Evolutionary conservation across 2,888 invertebrate species (phyloP).

Genomic region (Zeuzera pyrina): DNA sequence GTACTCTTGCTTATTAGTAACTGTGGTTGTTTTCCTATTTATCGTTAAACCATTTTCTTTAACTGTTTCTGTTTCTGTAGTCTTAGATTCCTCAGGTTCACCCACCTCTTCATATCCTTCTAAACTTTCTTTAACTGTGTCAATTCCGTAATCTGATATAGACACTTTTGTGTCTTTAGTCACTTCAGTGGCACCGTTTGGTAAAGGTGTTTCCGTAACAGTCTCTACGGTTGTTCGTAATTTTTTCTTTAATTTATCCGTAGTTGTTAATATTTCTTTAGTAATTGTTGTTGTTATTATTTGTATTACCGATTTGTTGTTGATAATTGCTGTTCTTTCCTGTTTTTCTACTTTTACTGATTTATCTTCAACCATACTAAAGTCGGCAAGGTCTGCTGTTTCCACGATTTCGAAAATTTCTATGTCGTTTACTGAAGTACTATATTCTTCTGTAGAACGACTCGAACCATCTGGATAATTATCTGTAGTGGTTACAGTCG

Average conservation of each 20-base stretch:
- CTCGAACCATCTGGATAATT: conserved; percentile 61
- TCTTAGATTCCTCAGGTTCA: conserved; percentile 35
- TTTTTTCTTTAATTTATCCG: conserved; percentile 45
- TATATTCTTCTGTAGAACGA: conserved; percentile 50
- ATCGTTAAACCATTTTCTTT: conserved; percentile 39
- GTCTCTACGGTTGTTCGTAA: conserved; percentile 52
- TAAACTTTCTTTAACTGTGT: conserved; percentile 43
- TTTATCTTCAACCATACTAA: conserved; percentile 38
- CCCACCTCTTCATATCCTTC: conserved; percentile 35
- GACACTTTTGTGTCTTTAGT: conserved; percentile 55
- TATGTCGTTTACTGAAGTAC: conserved; percentile 47
- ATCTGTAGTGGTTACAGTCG: conserved; percentile 50
- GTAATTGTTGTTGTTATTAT: conserved; percentile 48
- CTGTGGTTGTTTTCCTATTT: conserved; percentile 45
- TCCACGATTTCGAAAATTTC: conserved; percentile 28
- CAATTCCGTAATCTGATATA: conserved; percentile 38
- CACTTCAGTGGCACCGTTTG: conserved; percentile 52
- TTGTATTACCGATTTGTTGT: conserved; percentile 48
- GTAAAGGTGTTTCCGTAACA: conserved; percentile 45
- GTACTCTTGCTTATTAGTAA: conserved; percentile 47
- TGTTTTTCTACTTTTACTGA: conserved; percentile 38
- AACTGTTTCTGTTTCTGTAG: conserved; percentile 30
- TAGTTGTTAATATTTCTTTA: conserved; percentile 42
- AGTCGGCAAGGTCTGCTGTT: conserved; percentile 39
- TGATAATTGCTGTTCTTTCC: conserved; percentile 35